Evolutionary conservation across 2,888 invertebrate species (phyloP), one percentile per base, ranked within the genome.

Genomic region (Drosophila paranaensis): DNA sequence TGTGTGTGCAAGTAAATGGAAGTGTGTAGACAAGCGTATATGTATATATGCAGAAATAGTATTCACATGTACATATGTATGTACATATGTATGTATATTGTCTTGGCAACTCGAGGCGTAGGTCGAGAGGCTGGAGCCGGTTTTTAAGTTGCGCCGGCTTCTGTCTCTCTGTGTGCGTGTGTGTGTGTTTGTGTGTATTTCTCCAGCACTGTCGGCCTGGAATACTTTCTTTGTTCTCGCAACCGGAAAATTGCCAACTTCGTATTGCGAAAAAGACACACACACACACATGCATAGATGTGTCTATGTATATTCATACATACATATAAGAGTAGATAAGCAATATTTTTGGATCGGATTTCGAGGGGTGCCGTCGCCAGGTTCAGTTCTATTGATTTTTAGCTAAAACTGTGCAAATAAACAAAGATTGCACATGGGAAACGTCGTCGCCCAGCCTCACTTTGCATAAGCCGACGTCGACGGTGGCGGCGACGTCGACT

Each of bases 141-240:
- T 87, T 84, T 84, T 63, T 14, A 55, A 60, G 37, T 60, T 77
- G 72, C 64, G 72, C 66, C 73, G 77, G 77, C 67, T 68, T 69
- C 33, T 33, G 2, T 10, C 10, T 33, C 2, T 33, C 8, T 33
- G 1, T 33, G 8, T 33, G 1, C 8, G 8, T 33, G 33, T 10
- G 10, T 33, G 45, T 30, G 53, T 68, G 40, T 30, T 53, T 65
- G 48, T 30, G 56, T 68, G 48, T 30, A 46, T 67, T 11, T 56
- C 60, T 57, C 69, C 37, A 35, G 30, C 42, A 43, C 30, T 43
- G 51, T 58, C 50, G 33, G 54, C 60, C 69, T 82, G 86, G 82
- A 83, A 80, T 78, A 81, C 81, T 84, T 86, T 83, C 86, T 84
- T 84, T 84, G 84, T 84, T 83, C 86, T 80, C 55, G 60, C 77